Base-by-base conservation (phyloP, 2,113 vertebrate genomes). In the Menura novaehollandiae region DNA sequence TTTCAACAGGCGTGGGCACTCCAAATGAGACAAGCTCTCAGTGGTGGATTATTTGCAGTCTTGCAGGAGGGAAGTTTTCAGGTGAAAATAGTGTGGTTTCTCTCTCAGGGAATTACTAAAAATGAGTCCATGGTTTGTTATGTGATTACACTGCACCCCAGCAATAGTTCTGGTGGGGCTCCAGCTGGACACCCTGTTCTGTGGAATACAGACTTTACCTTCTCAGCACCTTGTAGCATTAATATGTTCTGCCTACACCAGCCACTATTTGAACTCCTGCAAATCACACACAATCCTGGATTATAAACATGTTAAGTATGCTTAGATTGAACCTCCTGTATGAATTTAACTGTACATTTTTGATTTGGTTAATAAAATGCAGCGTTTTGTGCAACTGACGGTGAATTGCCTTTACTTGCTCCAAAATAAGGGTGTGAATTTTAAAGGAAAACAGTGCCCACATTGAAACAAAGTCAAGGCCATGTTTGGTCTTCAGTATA, bases 361-460 rank as follows among this genome's bases (percentile, higher is more conserved):
- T n/a, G 21, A 47, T 74, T 52, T 47, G 21, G 10, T 39, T 71
- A 97, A 96, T 96, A 96, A 96, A 97, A 66, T 16, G 37, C 2
- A 64, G n/a, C 20, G n/a, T 75, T 88, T 92, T 84, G 10, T 92
- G 41, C 23, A 60, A 32, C 15, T 49, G 60, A 14, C 0, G 1
- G 49, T 92, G 80, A 64, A 27, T 33, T 56, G 49, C 55, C 52
- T 52, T 81, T 67, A 24, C 47, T 88, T 87, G 87, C 39, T 95
- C 30, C 24, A 68, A 32, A 86, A 21, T 9, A 46, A 67, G 16
- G 33, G 39, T 33, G 9, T 27, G 22, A 37, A 3, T 89, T 89
- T 81, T 46, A 63, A 19, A 62, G 44, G 16, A 52, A 71, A 63
- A 6, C 3, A 20, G 7, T 11, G 18, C 15, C 12, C 15, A 12